phyloP scores from a whole-genome alignment of 2,113 vertebrate species.

The Dipodomys ordii region DNA sequence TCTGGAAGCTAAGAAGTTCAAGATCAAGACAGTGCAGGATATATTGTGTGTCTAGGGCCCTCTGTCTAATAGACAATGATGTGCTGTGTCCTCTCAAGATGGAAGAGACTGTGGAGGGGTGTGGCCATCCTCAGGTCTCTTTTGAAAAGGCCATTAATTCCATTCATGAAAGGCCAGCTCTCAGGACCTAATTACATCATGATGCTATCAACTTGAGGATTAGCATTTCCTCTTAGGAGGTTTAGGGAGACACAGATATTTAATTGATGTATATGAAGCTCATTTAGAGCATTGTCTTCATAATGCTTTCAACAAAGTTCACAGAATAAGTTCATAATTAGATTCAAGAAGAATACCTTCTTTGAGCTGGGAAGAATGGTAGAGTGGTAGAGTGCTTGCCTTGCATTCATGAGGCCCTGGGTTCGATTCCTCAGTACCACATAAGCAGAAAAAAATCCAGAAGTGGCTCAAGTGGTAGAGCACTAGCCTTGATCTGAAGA shows the following conservation, averaged over 20 bases:
- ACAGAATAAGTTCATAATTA: not conserved
- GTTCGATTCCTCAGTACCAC: too few species aligned
- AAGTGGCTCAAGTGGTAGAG: too few species aligned
- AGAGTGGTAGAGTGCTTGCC: too few species aligned
- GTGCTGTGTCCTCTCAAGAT: not conserved
- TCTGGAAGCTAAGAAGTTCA: not conserved
- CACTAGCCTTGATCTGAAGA: too few species aligned
- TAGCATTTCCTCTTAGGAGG: not conserved
- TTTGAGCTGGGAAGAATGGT: too few species aligned
- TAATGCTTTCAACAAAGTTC: not conserved
- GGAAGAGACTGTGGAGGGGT: not conserved
- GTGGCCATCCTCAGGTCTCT: not conserved
- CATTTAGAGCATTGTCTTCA: not conserved
- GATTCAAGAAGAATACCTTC: not conserved
- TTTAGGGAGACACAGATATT: not conserved
- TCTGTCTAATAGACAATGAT: not conserved
- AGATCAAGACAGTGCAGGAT: not conserved
- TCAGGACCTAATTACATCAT: not conserved
- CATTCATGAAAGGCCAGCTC: not conserved
- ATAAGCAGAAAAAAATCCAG: too few species aligned
- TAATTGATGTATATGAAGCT: too few species aligned
- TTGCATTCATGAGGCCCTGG: too few species aligned
- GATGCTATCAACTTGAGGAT: not conserved
- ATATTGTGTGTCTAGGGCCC: not conserved
- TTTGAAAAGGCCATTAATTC: too few species aligned